These are phyloP conservation scores for Leptobrachium ailaonicum DNA, from an alignment of 2,113 vertebrate genomes.

Conservation along the genomic window DNA sequence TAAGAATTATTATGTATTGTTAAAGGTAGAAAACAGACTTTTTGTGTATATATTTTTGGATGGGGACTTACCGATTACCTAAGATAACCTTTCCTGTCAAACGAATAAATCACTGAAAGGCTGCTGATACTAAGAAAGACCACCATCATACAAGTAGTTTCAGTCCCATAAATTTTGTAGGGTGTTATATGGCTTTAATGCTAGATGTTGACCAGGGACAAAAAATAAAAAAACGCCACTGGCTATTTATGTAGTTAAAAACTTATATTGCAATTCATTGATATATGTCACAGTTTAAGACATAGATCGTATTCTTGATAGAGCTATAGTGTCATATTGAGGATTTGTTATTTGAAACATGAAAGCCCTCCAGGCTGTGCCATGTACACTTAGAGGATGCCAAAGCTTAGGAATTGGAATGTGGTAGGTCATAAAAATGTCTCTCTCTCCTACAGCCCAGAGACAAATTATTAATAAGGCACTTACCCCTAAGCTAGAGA, in stretches of 20 bases:
- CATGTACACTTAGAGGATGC: slow-evolving; percentile 35
- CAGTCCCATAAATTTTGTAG: too few species aligned
- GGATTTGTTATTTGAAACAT: slow-evolving; percentile 24
- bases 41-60: too few species aligned
- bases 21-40: too few species aligned
- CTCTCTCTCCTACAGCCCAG: neutral
- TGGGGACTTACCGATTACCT: too few species aligned
- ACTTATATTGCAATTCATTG: neutral
- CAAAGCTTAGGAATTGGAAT: slow-evolving; percentile 18
- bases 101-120: too few species aligned
- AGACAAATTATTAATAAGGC: slow-evolving; percentile 26
- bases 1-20: too few species aligned
- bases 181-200: too few species aligned
- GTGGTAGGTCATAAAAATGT: slow-evolving; percentile 33
- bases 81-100: too few species aligned
- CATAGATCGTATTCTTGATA: neutral
- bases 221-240: neutral
- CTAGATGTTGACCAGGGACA: neutral
- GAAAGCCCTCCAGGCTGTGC: slow-evolving; percentile 36
- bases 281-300: neutral
- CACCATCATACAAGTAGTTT: too few species aligned
- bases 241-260: neutral
- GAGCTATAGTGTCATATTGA: slow-evolving; percentile 11
- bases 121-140: too few species aligned
- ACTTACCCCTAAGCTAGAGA: neutral